Percentiles rank a stretch among this genome's conserved stretches.
phyloP scores from a whole-genome alignment of 2,797 vertebrate genomes.

The Coracias cyanogaster region DNA sequence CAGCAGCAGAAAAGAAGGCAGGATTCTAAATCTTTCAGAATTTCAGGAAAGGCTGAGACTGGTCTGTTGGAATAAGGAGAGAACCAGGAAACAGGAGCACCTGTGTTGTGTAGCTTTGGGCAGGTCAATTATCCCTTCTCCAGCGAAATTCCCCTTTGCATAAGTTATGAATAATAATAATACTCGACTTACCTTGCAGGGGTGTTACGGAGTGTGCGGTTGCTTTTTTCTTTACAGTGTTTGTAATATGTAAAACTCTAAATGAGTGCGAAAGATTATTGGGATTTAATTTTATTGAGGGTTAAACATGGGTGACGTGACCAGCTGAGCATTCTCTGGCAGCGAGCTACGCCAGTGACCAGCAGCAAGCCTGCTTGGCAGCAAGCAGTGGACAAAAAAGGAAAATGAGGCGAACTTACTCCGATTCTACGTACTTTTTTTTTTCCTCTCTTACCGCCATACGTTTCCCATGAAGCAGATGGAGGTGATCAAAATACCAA shows the following conservation, averaged over 20 bases:
- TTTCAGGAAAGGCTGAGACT: background rate
- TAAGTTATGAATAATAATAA: constrained; percentile 23
- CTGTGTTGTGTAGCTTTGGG: constrained; percentile 49
- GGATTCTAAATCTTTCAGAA: background rate
- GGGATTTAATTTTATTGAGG: constrained; percentile 5
- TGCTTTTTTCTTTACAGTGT: background rate
- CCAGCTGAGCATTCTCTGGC: constrained; percentile 1
- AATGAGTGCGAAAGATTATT: background rate
- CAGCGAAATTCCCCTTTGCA: constrained; percentile 22
- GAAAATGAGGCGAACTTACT: background rate
- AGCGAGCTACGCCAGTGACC: background rate
- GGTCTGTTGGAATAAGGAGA: background rate
- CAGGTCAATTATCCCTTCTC: constrained; percentile 38
- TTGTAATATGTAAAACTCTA: background rate
- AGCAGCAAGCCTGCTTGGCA: background rate
- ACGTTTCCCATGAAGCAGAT: background rate
- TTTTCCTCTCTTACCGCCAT: background rate
- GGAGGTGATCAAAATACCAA: background rate
- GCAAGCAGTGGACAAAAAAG: background rate
- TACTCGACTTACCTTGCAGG: background rate
- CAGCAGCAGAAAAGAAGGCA: background rate
- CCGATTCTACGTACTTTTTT: background rate
- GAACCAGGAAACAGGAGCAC: constrained; percentile 26
- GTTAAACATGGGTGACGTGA: background rate
- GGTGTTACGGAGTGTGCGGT: background rate